Conservation (phyloP, 2,113 vertebrate genomes). For the Ctenodactylus gundi region DNA sequence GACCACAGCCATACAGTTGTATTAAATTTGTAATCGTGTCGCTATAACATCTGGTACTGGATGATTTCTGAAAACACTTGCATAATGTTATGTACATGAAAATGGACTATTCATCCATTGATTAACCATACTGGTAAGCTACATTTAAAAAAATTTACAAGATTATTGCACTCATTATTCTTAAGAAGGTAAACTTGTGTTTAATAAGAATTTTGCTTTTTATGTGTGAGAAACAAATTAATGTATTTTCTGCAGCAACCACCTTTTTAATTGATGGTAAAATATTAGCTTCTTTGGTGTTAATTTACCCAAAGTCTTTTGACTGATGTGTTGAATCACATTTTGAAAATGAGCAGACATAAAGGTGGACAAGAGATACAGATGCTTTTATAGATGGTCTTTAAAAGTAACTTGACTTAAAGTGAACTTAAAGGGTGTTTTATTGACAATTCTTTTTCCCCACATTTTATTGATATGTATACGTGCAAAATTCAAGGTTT, state of each 20-base stretch:
- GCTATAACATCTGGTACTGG: background rate
- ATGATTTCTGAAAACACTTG: background rate
- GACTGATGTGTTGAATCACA: background rate
- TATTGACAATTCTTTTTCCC: no score
- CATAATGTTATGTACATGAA: background rate
- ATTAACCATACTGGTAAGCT: background rate
- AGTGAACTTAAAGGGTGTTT: background rate
- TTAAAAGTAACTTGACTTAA: slow-evolving; percentile 11
- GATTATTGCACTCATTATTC: background rate
- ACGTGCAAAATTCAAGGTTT: no score
- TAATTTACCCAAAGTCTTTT: background rate
- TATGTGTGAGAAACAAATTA: background rate
- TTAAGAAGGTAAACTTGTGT: background rate
- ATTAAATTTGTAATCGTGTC: background rate
- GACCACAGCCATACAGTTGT: background rate
- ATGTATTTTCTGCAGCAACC: background rate
- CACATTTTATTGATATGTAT: no score
- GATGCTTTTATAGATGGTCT: background rate
- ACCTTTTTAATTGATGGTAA: background rate
- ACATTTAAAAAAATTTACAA: background rate
- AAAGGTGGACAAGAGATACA: background rate
- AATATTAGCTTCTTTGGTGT: background rate
- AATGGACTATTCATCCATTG: background rate
- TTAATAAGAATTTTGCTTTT: slow-evolving; percentile 24
- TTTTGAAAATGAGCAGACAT: slow-evolving; percentile 4